Base-by-base conservation (phyloP, 1,140 invertebrate genomes). In the Halesus radiatus region DNA sequence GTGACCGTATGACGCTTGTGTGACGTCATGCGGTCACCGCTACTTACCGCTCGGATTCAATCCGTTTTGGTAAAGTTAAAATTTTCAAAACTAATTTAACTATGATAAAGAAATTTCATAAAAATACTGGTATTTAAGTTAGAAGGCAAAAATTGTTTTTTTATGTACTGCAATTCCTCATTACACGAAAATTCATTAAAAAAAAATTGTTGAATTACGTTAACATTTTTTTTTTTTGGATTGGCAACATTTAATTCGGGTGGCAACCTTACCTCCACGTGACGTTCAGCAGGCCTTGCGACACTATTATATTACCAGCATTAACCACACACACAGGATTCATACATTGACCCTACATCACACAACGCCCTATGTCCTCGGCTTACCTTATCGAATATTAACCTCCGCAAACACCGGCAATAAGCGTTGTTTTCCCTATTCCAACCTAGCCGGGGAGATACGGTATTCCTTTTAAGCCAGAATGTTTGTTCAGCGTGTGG, bases 291-390 rank as follows among this genome's bases (percentile, higher is more conserved):
- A 72, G 54, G 20, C 45, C 26, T 72, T 72, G 45, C 20, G 68
- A 52, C 68, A 72, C 68, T 45, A 45, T 29, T 15, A 16, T 66
- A 8, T 56, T 16, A 29, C 23, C 60, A 32, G n/a, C 18, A 53
- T 54, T 72, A n/a, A 72, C 50, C 68, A 72, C 68, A 72, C 50
- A 23, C 68, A 22, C 26, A 15, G 68, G 68, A 50, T 72, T 72
- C 68, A 72, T 26, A 72, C 20, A 20, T 26, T 52, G 45, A 52
- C 68, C 68, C 16, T n/a, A 72, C 16, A 53, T 20, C 22, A 54
- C 20, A 53, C 22, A 72, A 72, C 45, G 68, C 23, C 50, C 20
- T 72, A 72, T 53, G 26, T 22, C 15, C 37, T 53, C 45, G 22
- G 8, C 3, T 72, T 26, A 26, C 53, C 50, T 52, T 72, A 52